Evolutionary conservation across 1,140 invertebrate species (phyloP).

Genomic region (Eciton burchellii): DNA sequence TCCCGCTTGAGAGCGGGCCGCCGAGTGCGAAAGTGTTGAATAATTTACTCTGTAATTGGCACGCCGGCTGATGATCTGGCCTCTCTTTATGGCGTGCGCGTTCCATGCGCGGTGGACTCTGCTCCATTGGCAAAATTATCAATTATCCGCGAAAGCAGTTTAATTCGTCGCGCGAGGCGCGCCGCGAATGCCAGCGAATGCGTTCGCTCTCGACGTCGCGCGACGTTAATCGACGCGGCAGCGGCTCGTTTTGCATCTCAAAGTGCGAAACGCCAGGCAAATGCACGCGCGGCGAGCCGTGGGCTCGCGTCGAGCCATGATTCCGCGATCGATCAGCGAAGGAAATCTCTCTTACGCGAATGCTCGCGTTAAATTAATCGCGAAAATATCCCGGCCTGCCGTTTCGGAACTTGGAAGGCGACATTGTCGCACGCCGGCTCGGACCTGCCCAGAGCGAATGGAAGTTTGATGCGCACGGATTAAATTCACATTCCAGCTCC

Average conservation of each 20-base stretch:
- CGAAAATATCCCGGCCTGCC: constrained; percentile 50
- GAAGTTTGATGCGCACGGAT: constrained; percentile 59
- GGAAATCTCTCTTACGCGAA: constrained; percentile 24
- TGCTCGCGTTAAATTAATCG: constrained; percentile 24
- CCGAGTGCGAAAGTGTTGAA: constrained; percentile 33
- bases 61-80: constrained; percentile 24
- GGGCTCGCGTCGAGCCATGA: constrained; percentile 55
- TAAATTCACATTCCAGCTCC: constrained; percentile 62
- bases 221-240: constrained; percentile 47
- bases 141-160: constrained; percentile 48
- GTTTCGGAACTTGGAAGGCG: constrained; percentile 45
- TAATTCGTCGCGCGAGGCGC: constrained; percentile 35
- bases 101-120: background rate
- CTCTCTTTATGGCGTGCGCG: constrained; percentile 24
- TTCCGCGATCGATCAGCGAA: constrained; percentile 41
- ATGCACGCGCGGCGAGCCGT: constrained; percentile 38
- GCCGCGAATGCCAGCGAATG: background rate
- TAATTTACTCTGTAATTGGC: constrained; percentile 45
- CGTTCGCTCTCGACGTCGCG: constrained; percentile 31
- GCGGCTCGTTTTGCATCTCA: constrained; percentile 64
- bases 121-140: constrained; percentile 39
- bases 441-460: constrained; percentile 45
- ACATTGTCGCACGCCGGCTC: constrained; percentile 5
- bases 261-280: constrained; percentile 58
- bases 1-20: constrained; percentile 31